These are phyloP conservation scores for Philhelius pedissequus DNA, from an alignment of 2,888 invertebrate genomes.

Conservation along the genomic window DNA sequence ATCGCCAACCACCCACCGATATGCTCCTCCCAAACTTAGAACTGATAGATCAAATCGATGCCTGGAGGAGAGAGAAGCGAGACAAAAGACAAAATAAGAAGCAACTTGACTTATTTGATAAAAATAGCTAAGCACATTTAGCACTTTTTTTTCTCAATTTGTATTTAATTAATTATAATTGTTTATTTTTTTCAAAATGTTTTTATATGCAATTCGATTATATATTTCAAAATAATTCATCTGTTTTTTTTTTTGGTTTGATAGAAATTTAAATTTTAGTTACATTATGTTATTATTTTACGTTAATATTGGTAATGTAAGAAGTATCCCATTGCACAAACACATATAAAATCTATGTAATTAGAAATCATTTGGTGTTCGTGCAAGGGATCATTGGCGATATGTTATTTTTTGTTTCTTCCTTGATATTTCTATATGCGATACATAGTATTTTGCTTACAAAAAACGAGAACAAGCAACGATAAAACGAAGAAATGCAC, in stretches of 20 bases:
- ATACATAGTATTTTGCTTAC: slow-evolving; percentile 48
- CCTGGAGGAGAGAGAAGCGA: slow-evolving; percentile 90
- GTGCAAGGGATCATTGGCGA: slow-evolving; percentile 10
- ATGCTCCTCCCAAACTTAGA: slow-evolving; percentile 94
- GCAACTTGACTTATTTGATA: slow-evolving; percentile 73
- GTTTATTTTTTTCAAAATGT: slow-evolving; percentile 10
- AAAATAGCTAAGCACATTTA: slow-evolving; percentile 75
- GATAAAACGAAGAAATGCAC: too few relatives aligned
- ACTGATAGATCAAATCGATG: slow-evolving; percentile 90
- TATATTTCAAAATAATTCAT: slow-evolving; percentile 30
- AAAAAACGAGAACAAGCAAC: slow-evolving; percentile 16
- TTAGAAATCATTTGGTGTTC: slow-evolving; percentile 19
- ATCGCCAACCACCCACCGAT: slow-evolving; percentile 95
- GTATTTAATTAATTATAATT: slow-evolving; percentile 13
- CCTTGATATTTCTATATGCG: slow-evolving; percentile 20
- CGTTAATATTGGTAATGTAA: slow-evolving; percentile 41
- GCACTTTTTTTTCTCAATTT: slow-evolving; percentile 48
- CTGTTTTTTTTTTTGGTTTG: slow-evolving; percentile 30
- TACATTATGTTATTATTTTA: slow-evolving; percentile 31
- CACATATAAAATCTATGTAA: not conserved
- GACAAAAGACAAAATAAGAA: slow-evolving; percentile 75
- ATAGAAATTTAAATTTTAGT: slow-evolving; percentile 46
- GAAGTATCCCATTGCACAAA: slow-evolving; percentile 17
- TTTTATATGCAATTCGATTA: slow-evolving; percentile 57
- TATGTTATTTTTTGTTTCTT: slow-evolving; percentile 14